Base-by-base conservation (phyloP, 53 echinoderm and acorn worm genomes). In the Paelopatides confundens region DNA sequence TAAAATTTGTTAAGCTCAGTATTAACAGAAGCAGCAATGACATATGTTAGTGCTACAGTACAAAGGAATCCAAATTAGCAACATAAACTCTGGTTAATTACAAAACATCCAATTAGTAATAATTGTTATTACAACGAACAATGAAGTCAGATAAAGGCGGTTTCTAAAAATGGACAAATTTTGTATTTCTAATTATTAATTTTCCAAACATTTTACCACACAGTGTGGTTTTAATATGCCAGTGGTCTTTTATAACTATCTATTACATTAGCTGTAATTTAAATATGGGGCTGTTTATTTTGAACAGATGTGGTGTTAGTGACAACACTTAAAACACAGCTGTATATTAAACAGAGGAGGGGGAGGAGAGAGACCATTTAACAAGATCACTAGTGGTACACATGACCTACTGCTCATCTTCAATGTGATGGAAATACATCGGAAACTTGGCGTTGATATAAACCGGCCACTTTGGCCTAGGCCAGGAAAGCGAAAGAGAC, bases 371-470 rank as follows among this genome's bases (percentile, higher is more conserved):
- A 21, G 58, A 58, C 58, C 58, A 58, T 21, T 2, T 58, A 58
- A 58, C 58, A 26, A 5, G 58, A 58, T 58, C 58, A 58, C 58
- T 58, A 18, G 58, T 58, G 26, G 21, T 18, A 58, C 58, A 58
- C 58, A 58, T n/a, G 46, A 74, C 74, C 74, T 74, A 74, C 74
- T 74, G 74, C 23, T 36, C 46, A 15, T 74, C 74, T 24, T 74
- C 74, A 74, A 74, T 17, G 35, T 40, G 40, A 40, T 46, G 74
- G 46, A 74, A 74, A 23, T 74, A 46, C 31, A 13, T 28, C 26
- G 74, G 74, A 74, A 74, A 74, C 46, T 46, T 14, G 27, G 40
- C 38, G 74, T 74, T 74, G 74, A 74, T 74, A 46, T 40, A 74
- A 46, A 74, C 21, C 2, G 74, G 74, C 74, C 74, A 74, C 38